Evolutionary conservation across 2,113 vertebrate species (phyloP), one percentile per base, ranked within the genome.

Genomic region (Oenanthe melanoleuca): DNA sequence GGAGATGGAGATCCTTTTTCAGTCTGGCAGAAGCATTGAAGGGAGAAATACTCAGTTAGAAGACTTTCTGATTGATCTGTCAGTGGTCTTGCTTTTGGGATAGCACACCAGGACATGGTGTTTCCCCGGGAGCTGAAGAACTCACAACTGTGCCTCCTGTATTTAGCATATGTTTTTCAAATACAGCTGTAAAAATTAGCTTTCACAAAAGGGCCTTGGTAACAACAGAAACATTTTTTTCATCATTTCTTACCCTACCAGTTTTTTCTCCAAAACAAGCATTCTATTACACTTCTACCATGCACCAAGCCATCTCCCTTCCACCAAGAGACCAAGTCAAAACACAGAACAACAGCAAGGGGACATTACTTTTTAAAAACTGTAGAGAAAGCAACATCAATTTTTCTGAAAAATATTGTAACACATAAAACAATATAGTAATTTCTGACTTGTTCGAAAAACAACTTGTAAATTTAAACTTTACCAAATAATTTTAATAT

Each of bases 281-380:
- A 53, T 49, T 45, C 40, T 42, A 14, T 42, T 71, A 42, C 0
- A 4, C 10, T 50, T 73, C 9, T 12, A 23, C 38, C 31, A 66
- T 18, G 37, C 7, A 86, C 50, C 4, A 50, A 65, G 8, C 22
- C 0, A 0, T 24, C 16, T 52, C 1, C 1, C 26, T 88, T 83
- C 63, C 19, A 81, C 1, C 0, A 59, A 59, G 44, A 37, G 34
- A 67, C 8, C 49, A 47, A 69, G 93, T 26, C 34, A 83, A 69
- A 86, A 72, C 1, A 55, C 24, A 47, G 33, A 69, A 56, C 0
- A 0, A n/a, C 11, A 66, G 9, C 1, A 7, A 44, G 4, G 19
- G 5, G 20, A 12, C 2, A 14, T 67, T 71, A 26, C 5, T 71
- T 85, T 82, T 22, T 69, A 67, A 75, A 14, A 80, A 29, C 24